These are phyloP conservation scores for Himantopus leucocephalus DNA, from an alignment of 2,113 vertebrate species.

Conservation along the genomic window DNA sequence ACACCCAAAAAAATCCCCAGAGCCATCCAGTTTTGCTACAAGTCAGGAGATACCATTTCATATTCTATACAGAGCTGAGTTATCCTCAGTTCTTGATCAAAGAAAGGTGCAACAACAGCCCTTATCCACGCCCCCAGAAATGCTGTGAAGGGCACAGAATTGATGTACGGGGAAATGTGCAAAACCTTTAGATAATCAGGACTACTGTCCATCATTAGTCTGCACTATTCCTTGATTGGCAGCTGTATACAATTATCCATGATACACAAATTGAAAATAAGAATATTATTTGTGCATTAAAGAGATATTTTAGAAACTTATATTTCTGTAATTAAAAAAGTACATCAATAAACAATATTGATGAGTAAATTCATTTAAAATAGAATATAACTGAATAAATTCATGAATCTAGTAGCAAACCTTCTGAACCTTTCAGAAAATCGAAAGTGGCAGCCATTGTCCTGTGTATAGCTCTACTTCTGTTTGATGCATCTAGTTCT, in stretches of 20 bases:
- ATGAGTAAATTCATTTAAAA: not conserved
- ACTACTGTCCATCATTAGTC: not conserved
- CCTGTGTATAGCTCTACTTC: not conserved
- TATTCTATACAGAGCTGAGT: not conserved
- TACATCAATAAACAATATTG: not conserved
- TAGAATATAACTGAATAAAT: not conserved
- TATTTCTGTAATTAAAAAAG: not conserved
- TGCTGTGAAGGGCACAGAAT: not conserved
- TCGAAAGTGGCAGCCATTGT: not conserved
- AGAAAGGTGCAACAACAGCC: not conserved
- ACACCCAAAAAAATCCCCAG: fast-evolving
- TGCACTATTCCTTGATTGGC: not conserved
- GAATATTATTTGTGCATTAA: not conserved
- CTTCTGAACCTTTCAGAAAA: not conserved
- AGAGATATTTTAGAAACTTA: not conserved
- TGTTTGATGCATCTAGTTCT: not conserved
- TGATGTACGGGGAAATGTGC: not conserved
- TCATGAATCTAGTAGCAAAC: not conserved
- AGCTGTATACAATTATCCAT: not conserved
- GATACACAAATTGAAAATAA: not conserved
- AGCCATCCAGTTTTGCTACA: not conserved
- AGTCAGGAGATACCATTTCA: not conserved
- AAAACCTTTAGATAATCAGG: not conserved
- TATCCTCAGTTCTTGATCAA: not conserved
- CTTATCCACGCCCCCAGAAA: not conserved